Evolutionary conservation across 2,797 vertebrate genomes (phyloP).

Genomic region (Eptatretus atami): DNA sequence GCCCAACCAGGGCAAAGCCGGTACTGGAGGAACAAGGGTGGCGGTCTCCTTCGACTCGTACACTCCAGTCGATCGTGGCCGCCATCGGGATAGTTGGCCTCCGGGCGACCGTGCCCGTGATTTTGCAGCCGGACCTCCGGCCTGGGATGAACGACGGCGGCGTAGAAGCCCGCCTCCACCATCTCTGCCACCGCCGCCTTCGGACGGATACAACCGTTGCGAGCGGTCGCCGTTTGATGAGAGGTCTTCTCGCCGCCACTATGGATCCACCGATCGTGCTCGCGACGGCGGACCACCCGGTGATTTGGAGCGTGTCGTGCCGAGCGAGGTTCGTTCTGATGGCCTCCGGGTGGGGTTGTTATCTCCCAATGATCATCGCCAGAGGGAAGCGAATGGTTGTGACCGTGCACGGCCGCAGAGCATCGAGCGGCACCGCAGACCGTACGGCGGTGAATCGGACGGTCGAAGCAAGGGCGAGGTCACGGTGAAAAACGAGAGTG

Average conservation of each 20-base stretch:
- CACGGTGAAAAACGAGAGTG: not conserved
- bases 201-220: not conserved
- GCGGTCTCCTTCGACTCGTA: not conserved
- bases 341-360: not conserved
- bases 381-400: not conserved
- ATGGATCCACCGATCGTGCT: constrained; percentile 14
- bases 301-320: constrained; percentile 35
- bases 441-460: not conserved
- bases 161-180: not conserved
- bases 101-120: not conserved
- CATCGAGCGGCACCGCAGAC: constrained; percentile 1
- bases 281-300: constrained; percentile 51
- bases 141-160: not conserved
- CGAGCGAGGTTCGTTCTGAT: not conserved
- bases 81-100: constrained; percentile 2
- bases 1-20: not conserved
- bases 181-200: not conserved
- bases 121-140: not conserved
- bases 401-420: not conserved
- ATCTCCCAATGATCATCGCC: not conserved
- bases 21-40: not conserved
- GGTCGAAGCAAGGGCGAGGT: not conserved
- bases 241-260: not conserved
- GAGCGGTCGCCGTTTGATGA: constrained; percentile 2
- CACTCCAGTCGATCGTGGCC: not conserved